These are phyloP conservation scores for Leucoptera coffeella DNA, from an alignment of 2,888 invertebrate species.

Conservation along the genomic window DNA sequence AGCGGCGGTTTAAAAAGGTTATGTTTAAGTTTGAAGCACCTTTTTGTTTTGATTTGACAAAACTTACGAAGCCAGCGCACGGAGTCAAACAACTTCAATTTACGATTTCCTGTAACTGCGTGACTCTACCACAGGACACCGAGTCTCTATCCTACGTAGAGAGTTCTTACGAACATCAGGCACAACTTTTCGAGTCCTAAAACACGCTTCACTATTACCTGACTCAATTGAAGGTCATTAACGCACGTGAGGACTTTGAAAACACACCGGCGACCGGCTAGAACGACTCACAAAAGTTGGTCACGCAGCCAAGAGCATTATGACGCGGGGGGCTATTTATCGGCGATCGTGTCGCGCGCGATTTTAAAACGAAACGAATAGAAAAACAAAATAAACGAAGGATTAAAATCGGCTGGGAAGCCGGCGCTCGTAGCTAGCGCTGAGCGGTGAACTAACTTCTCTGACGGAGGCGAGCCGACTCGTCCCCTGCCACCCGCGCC, in stretches of 20 bases:
- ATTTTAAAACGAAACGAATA: slow-evolving; percentile 53
- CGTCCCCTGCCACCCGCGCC: slow-evolving; percentile 16
- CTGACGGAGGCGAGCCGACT: slow-evolving; percentile 32
- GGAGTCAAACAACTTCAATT: no score
- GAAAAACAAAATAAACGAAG: slow-evolving; percentile 54
- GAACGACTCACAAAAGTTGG: slow-evolving; percentile 46
- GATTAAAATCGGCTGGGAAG: slow-evolving; percentile 39
- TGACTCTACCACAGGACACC: no score
- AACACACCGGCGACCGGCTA: slow-evolving; percentile 48
- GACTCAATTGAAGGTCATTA: slow-evolving; percentile 42
- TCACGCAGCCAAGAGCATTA: no score
- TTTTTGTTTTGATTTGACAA: no score
- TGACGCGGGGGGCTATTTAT: no score
- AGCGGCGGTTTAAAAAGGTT: slow-evolving; percentile 46
- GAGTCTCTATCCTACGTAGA: no score
- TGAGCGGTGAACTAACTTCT: slow-evolving; percentile 51
- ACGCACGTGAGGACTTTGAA: slow-evolving; percentile 39
- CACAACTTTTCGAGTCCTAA: no score
- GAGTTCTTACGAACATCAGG: no score
- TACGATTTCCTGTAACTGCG: no score
- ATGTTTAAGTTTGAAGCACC: slow-evolving; percentile 38
- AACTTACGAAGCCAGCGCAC: no score
- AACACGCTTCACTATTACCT: no score
- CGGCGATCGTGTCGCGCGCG: no score
- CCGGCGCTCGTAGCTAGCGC: slow-evolving; percentile 53